Base-by-base conservation (phyloP, 2,113 vertebrate species). In the Todiramphus chloris region DNA sequence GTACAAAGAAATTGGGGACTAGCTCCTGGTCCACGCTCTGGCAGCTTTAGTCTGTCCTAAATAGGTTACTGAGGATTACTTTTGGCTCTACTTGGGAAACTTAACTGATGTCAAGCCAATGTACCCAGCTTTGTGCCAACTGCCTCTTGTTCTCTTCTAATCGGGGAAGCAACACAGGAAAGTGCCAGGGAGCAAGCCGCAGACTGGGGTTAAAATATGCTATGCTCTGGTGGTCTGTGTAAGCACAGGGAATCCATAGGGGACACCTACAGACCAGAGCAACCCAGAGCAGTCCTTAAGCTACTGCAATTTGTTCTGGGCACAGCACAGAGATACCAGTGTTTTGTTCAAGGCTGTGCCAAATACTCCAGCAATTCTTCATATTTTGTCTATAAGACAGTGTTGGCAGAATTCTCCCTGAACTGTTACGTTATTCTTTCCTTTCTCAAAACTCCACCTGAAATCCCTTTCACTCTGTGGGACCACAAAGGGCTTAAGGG, bases 51-150 rank as follows among this genome's bases (percentile, higher is more conserved):
- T 68, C 56, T 51, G 39, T 48, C 62, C 84, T 91, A 91, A 96
- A 78, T 91, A 94, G 77, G 81, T 94, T 91, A 67, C 53, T 62
- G 75, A 94, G 66, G 81, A 85, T 94, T 82, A 74, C 84, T 94
- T 95, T 79, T 87, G 89, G 87, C 72, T 75, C 33, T 59, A 3
- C 76, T 78, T 70, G 76, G 68, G 80, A 90, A 93, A 92, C 66
- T 58, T 64, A 76, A 86, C 66, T 90, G 94, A 75, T 95, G 86
- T 78, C 48, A 73, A 82, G 83, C 79, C 96, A 92, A 48, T 16
- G 60, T 69, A 66, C 72, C 37, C 69, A 17, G 7, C 35, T 56
- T 81, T 82, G 53, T 94, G 94, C 92, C 95, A 96, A 46, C 13
- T 75, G 76, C 69, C 78, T 75, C 85, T 93, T 78, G 66, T 89